Percentiles rank a stretch among this genome's conserved stretches.
phyloP scores from a whole-genome alignment of 2,113 vertebrate genomes.

The Colossoma macropomum region DNA sequence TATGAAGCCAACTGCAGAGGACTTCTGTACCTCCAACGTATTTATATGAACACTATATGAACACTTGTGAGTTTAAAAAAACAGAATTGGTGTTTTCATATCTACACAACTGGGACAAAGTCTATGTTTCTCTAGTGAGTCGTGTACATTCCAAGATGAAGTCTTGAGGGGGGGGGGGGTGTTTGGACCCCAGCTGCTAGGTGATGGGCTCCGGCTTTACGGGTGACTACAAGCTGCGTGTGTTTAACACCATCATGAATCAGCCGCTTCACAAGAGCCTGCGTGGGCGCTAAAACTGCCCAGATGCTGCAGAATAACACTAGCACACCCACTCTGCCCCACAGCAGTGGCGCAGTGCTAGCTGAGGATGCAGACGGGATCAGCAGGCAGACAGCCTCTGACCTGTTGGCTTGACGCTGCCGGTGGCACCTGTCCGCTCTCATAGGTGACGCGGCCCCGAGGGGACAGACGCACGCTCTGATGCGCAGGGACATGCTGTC shows the following conservation, averaged over 20 bases:
- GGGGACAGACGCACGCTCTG: slow-evolving; percentile 21
- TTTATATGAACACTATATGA: too few relatives aligned
- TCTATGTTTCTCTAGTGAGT: too few relatives aligned
- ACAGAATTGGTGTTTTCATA: too few relatives aligned
- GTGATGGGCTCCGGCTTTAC: not conserved
- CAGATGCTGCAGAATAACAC: not conserved
- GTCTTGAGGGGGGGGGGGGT: not conserved
- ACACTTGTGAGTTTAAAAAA: too few relatives aligned
- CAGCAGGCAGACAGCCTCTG: slow-evolving; percentile 4
- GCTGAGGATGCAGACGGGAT: not conserved
- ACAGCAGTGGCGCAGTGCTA: too few relatives aligned
- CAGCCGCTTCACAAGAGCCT: not conserved
- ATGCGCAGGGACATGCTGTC: slow-evolving; percentile 35
- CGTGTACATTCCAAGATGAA: too few relatives aligned
- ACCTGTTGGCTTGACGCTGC: not conserved
- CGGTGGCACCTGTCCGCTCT: slow-evolving; percentile 23
- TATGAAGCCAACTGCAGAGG: too few relatives aligned
- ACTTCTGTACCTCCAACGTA: too few relatives aligned
- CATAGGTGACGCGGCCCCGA: not conserved
- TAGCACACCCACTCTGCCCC: not conserved
- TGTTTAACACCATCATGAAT: not conserved
- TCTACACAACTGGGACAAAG: too few relatives aligned
- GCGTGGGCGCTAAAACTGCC: not conserved
- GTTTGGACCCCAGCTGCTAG: not conserved
- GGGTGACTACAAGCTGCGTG: not conserved